Conservation (phyloP, 2,888 invertebrate genomes). For the Uropetala carovei region DNA sequence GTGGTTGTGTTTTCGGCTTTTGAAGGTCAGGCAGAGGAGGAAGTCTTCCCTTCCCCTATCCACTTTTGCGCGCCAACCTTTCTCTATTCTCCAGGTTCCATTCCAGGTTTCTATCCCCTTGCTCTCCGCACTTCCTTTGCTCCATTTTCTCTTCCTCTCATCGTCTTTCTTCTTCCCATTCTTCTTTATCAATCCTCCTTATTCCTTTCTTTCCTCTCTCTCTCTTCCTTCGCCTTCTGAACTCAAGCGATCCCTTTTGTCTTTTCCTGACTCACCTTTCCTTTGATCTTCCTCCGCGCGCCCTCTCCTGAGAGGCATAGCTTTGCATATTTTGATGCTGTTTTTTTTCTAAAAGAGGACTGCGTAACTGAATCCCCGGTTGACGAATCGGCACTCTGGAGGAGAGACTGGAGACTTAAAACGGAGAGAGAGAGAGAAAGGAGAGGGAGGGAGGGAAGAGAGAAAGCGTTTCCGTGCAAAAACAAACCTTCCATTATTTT, state of each 20-base stretch:
- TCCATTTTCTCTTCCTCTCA: neutral
- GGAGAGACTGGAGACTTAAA: neutral
- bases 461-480: neutral
- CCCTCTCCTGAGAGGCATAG: neutral
- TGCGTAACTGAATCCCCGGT: neutral
- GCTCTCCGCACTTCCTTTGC: neutral
- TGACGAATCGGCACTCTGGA: neutral
- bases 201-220: neutral
- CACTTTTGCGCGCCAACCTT: neutral
- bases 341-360: neutral
- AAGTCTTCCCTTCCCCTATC: no score
- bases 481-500: no score
- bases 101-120: neutral
- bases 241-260: no score
- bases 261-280: neutral
- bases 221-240: neutral
- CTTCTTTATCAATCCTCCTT: neutral
- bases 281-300: neutral
- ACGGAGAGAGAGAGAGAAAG: neutral
- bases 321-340: neutral
- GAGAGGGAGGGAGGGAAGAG: neutral
- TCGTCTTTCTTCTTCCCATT: neutral
- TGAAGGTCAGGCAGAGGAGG: neutral
- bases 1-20: neutral
- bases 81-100: neutral